Conservation (phyloP, 2,888 invertebrate genomes). For the Parochlus steinenii region DNA sequence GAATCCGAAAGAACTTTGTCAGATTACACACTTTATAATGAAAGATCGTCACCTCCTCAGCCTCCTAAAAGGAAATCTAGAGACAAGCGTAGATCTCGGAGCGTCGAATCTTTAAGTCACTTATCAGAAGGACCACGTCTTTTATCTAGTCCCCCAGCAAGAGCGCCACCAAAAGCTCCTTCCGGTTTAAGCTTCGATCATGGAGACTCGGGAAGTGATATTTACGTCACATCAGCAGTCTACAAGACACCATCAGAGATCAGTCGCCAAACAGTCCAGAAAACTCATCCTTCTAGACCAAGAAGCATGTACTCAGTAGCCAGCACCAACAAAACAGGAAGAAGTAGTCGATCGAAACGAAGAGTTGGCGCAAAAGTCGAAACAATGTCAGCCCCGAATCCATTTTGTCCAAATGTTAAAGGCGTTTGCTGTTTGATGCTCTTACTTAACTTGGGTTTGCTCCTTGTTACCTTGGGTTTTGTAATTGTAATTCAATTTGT, state of each 20-base stretch:
- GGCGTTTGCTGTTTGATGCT: slow-evolving; percentile 82
- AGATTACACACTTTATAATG: slow-evolving; percentile 51
- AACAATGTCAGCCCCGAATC: slow-evolving; percentile 84
- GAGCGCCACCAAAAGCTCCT: slow-evolving; percentile 33
- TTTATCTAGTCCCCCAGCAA: slow-evolving; percentile 28
- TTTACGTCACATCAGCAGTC: slow-evolving; percentile 74
- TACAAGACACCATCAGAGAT: slow-evolving; percentile 69
- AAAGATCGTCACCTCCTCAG: slow-evolving; percentile 28
- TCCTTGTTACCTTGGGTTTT: slow-evolving; percentile 73
- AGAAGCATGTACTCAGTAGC: slow-evolving; percentile 38
- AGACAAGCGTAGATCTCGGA: neutral
- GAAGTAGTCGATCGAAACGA: slow-evolving; percentile 27
- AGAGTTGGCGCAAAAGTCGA: slow-evolving; percentile 61
- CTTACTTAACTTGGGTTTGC: slow-evolving; percentile 68
- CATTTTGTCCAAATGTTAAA: slow-evolving; percentile 75
- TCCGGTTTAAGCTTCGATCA: slow-evolving; percentile 34
- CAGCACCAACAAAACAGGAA: slow-evolving; percentile 56
- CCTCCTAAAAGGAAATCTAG: slow-evolving; percentile 4
- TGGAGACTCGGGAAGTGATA: slow-evolving; percentile 53
- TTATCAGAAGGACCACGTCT: slow-evolving; percentile 21
- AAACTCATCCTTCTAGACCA: slow-evolving; percentile 24
- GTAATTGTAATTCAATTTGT: slow-evolving; percentile 80
- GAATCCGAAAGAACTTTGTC: slow-evolving; percentile 61
- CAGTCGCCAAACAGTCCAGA: slow-evolving; percentile 24
- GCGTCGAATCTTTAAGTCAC: slow-evolving; percentile 25